phyloP scores from a whole-genome alignment of 2,113 vertebrate species.

The Sclerurus mexicanus region DNA sequence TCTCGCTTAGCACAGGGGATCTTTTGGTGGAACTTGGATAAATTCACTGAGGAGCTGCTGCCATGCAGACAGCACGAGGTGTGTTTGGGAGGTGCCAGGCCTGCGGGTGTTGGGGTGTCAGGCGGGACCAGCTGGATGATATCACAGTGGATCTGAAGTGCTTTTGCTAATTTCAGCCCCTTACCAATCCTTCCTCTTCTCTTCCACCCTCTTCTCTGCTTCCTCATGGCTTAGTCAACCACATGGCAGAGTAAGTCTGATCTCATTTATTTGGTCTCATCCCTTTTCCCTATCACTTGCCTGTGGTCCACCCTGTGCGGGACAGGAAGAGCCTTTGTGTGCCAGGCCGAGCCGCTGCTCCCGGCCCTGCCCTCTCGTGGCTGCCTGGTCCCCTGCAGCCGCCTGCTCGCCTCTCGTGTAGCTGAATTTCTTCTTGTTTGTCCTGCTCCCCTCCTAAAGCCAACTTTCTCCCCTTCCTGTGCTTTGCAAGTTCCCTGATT shows the following conservation, averaged over 20 bases:
- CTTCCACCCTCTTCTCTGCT: background rate
- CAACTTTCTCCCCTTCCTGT: background rate
- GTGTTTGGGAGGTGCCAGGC: background rate
- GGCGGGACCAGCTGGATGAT: accelerated
- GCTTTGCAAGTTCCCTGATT: background rate
- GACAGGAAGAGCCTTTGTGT: background rate
- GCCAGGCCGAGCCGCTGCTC: background rate
- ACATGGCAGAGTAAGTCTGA: conserved; percentile 23
- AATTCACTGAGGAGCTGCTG: background rate
- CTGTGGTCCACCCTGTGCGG: background rate
- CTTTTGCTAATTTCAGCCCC: background rate
- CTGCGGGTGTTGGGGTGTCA: background rate
- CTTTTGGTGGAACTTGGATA: background rate
- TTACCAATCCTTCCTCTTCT: conserved; percentile 2
- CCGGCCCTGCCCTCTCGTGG: conserved; percentile 45
- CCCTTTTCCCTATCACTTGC: background rate
- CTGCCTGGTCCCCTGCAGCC: background rate
- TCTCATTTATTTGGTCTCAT: background rate
- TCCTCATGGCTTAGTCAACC: conserved; percentile 36
- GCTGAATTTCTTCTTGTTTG: background rate
- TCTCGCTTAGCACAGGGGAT: background rate
- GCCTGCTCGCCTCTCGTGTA: background rate
- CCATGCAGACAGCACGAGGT: background rate
- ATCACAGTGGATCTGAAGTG: background rate
- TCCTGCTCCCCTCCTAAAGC: background rate